These are phyloP conservation scores for Sparidentex hasta DNA, from an alignment of 2,797 vertebrate genomes.

Conservation along the genomic window DNA sequence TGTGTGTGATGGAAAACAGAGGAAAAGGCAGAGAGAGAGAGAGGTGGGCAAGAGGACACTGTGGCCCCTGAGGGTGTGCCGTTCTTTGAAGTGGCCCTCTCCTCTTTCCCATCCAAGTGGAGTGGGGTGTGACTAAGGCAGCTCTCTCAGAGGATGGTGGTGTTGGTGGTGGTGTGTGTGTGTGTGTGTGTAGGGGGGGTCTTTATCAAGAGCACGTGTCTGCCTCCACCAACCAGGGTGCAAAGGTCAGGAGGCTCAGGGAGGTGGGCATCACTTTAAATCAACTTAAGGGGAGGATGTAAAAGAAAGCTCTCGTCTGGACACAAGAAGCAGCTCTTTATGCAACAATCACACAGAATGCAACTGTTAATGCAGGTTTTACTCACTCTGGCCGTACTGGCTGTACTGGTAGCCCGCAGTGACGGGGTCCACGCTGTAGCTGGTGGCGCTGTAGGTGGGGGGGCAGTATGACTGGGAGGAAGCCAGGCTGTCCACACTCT, in stretches of 20 bases:
- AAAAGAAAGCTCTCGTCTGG: neutral
- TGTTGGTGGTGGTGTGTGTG: slow-evolving; percentile 74
- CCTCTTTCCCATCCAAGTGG: slow-evolving; percentile 79
- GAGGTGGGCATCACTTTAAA: slow-evolving; percentile 76
- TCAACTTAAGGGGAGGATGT: slow-evolving; percentile 26
- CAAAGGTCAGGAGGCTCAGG: slow-evolving; percentile 82
- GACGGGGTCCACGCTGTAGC: slow-evolving; percentile 98
- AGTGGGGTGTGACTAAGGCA: slow-evolving; percentile 91
- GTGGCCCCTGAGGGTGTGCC: slow-evolving; percentile 80
- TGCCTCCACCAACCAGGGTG: slow-evolving; percentile 80
- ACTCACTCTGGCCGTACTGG: slow-evolving; percentile 98
- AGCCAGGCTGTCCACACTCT: slow-evolving; percentile 94
- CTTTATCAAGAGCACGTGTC: slow-evolving; percentile 99
- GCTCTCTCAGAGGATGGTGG: slow-evolving; percentile 80
- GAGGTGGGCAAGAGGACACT: slow-evolving; percentile 87
- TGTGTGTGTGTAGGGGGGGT: too few species aligned
- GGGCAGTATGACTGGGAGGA: slow-evolving; percentile 98
- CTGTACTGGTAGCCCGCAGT: slow-evolving; percentile 96
- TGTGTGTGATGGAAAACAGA: slow-evolving; percentile 59
- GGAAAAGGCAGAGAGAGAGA: slow-evolving; percentile 60
- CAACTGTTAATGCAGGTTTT: slow-evolving; percentile 10
- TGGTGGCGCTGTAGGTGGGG: slow-evolving; percentile 96
- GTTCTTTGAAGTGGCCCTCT: slow-evolving; percentile 86
- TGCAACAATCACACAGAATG: neutral
- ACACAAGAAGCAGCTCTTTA: neutral